phyloP scores from a whole-genome alignment of 2,797 vertebrate species.

The Sciaenops ocellatus region DNA sequence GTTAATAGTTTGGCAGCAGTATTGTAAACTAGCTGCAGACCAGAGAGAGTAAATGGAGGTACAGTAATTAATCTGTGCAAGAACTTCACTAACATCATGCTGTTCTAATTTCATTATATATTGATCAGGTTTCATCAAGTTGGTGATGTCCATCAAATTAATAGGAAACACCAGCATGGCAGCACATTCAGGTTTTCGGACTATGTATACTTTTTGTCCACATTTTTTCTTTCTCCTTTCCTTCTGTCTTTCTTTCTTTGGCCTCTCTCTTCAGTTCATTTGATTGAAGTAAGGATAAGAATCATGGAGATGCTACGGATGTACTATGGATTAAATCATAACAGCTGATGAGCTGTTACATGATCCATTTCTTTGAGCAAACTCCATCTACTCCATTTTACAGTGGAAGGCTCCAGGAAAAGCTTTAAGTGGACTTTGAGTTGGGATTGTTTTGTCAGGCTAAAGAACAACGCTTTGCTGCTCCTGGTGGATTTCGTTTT shows the following conservation, averaged over 20 bases:
- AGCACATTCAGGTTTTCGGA: background rate
- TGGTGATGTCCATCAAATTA: background rate
- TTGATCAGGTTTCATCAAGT: background rate
- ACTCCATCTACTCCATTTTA: background rate
- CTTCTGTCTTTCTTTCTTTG: background rate
- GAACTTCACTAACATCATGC: too few species aligned
- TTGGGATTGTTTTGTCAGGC: background rate
- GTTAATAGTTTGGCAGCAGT: too few species aligned
- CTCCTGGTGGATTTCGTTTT: background rate
- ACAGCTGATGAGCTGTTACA: background rate
- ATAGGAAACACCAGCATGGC: background rate
- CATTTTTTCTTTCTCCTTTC: background rate
- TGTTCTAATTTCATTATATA: background rate
- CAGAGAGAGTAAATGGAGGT: too few species aligned
- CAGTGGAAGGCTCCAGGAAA: background rate
- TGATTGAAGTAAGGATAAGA: background rate
- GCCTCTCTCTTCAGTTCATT: background rate
- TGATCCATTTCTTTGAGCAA: conserved; percentile 3
- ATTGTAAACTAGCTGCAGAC: too few species aligned
- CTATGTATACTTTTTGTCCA: background rate
- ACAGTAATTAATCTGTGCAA: too few species aligned
- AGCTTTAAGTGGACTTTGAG: background rate
- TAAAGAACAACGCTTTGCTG: background rate
- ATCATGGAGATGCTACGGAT: background rate
- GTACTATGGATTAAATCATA: background rate